These are phyloP conservation scores for Athene cunicularia DNA, from an alignment of 2,113 vertebrate species.

Conservation along the genomic window DNA sequence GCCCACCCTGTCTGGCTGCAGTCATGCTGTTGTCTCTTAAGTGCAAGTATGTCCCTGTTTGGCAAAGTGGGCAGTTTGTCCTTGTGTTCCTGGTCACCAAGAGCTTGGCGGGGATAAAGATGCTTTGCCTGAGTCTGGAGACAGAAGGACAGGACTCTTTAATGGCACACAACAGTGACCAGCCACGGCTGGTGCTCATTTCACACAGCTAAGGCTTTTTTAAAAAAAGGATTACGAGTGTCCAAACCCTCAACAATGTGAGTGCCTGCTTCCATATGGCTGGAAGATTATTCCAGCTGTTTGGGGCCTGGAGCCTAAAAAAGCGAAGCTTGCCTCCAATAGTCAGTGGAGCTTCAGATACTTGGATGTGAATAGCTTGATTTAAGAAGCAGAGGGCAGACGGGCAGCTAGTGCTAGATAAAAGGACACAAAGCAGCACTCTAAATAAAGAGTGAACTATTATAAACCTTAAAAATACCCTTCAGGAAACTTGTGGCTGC, in stretches of 20 bases:
- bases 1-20: background rate
- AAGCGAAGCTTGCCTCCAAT: background rate
- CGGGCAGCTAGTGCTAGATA: background rate
- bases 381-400: conserved; percentile 39
- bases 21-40: background rate
- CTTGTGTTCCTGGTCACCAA: accelerated
- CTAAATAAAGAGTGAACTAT: background rate
- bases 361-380: background rate
- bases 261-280: background rate
- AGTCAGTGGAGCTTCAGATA: background rate
- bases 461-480: conserved; percentile 10
- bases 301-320: background rate
- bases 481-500: background rate
- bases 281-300: conserved; percentile 63
- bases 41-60: background rate
- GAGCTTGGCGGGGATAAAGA: background rate
- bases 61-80: background rate
- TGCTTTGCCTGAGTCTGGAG: background rate
- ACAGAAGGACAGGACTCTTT: background rate
- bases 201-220: background rate
- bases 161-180: background rate
- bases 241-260: background rate
- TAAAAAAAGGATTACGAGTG: conserved; percentile 21
- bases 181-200: background rate
- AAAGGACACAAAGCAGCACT: background rate